These are phyloP conservation scores for Sebastes alutus DNA, from an alignment of 2,797 vertebrate species.

Conservation along the genomic window DNA sequence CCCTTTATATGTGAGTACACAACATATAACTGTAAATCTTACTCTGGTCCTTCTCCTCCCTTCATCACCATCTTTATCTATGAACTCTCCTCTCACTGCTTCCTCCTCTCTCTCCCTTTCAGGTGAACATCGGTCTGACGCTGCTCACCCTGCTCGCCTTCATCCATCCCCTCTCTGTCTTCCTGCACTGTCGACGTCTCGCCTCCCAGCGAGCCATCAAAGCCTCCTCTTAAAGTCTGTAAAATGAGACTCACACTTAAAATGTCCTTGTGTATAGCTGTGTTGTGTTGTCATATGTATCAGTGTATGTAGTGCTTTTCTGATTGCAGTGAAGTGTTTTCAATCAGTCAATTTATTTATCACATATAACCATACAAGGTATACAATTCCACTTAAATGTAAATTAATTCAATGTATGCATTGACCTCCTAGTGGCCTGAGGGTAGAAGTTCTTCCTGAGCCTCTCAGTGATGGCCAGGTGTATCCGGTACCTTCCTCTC, in stretches of 20 bases:
- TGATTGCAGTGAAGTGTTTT: too few relatives aligned
- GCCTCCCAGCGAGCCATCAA: background rate
- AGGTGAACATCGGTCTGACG: background rate
- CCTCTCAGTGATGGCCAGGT: too few relatives aligned
- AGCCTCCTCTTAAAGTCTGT: background rate
- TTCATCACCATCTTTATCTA: too few relatives aligned
- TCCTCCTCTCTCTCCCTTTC: background rate
- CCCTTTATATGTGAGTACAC: conserved; percentile 88
- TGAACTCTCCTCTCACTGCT: background rate
- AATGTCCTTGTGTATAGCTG: background rate
- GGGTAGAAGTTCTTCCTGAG: too few relatives aligned
- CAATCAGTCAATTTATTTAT: too few relatives aligned
- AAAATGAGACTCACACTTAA: background rate
- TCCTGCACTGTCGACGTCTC: background rate
- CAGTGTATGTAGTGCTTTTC: too few relatives aligned
- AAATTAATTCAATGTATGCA: too few relatives aligned
- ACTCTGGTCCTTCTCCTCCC: background rate
- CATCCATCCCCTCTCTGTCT: background rate
- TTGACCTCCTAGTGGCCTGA: too few relatives aligned
- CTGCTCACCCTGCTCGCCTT: background rate
- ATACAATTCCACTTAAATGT: too few relatives aligned
- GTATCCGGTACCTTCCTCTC: too few relatives aligned
- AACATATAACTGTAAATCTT: background rate
- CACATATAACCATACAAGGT: too few relatives aligned
- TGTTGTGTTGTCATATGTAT: background rate